These are phyloP conservation scores for Lepisosteus oculatus DNA, from an alignment of 2,113 vertebrate species.

Conservation along the genomic window DNA sequence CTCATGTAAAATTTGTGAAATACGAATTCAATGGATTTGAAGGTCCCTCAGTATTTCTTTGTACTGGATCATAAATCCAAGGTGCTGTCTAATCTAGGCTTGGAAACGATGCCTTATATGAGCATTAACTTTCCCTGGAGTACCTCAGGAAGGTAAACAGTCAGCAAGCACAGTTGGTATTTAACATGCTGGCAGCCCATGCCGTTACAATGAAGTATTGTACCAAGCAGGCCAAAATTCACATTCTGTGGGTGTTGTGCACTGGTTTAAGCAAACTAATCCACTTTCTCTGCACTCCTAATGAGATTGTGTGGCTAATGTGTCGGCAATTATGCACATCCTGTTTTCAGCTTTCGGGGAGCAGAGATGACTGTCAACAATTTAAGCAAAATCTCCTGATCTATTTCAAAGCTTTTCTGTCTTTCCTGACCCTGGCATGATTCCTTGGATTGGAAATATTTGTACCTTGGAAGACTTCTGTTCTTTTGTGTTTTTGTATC, in stretches of 20 bases:
- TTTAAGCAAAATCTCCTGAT: no score
- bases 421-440: no score
- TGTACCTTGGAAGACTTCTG: no score
- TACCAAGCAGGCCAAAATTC: conserved; percentile 1
- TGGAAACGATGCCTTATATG: background rate
- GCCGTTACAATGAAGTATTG: background rate
- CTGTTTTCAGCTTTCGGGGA: background rate
- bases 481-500: no score
- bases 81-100: conserved; percentile 13
- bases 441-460: no score
- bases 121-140: conserved; percentile 1
- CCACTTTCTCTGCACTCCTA: background rate
- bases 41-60: conserved; percentile 8
- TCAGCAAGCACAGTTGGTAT: background rate
- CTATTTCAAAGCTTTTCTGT: no score
- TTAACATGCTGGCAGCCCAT: background rate
- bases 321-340: background rate
- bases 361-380: no score
- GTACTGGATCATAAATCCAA: conserved; percentile 19
- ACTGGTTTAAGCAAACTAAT: background rate
- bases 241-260: background rate
- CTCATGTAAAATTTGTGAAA: background rate
- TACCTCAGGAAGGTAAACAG: conserved; percentile 3
- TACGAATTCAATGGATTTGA: conserved; percentile 14
- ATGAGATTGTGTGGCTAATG: background rate